These are phyloP conservation scores for Orius insidiosus DNA, from an alignment of 1,140 invertebrate genomes.

Conservation along the genomic window DNA sequence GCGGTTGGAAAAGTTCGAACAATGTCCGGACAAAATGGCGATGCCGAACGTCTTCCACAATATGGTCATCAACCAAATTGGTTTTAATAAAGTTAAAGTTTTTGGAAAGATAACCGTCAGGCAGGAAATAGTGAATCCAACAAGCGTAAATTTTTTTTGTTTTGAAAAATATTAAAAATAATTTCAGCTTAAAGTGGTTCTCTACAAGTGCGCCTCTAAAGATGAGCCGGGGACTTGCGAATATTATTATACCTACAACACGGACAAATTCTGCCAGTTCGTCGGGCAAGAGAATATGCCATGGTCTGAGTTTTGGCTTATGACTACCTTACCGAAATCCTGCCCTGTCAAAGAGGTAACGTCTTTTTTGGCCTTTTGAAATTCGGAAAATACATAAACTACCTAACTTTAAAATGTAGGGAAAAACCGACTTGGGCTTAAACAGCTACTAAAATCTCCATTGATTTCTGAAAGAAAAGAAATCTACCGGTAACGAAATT, in stretches of 20 bases:
- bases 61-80: neutral
- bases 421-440: too few species aligned
- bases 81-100: neutral
- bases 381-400: too few species aligned
- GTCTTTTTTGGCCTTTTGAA: too few species aligned
- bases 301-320: conserved; percentile 1
- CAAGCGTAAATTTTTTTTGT: neutral
- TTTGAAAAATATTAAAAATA: neutral
- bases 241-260: neutral
- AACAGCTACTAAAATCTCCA: too few species aligned
- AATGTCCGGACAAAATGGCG: conserved; percentile 1
- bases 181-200: neutral
- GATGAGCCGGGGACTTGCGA: neutral
- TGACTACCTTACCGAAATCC: neutral
- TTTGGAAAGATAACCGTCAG: neutral
- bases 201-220: conserved; percentile 1
- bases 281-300: neutral
- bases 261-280: neutral
- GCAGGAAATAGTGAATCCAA: neutral
- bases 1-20: conserved; percentile 2
- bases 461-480: too few species aligned
- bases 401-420: too few species aligned
- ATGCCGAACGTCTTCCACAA: conserved; percentile 1
- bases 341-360: neutral
- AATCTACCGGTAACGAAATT: too few species aligned